Percentiles rank a stretch among this genome's conserved stretches.
Conservation (phyloP, 2,113 vertebrate genomes). For the Mobula birostris region DNA sequence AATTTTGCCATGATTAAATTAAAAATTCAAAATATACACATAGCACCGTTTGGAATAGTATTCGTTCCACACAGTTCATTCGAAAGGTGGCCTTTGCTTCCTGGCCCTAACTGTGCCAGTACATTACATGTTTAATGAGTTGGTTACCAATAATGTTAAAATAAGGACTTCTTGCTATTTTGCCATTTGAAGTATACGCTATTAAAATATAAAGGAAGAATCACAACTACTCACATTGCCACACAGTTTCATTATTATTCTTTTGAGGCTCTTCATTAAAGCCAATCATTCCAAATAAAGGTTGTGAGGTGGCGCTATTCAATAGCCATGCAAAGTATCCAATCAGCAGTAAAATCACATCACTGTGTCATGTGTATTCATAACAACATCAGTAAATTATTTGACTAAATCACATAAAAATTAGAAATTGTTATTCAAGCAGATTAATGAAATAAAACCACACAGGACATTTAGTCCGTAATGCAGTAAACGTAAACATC, state of each 20-base stretch:
- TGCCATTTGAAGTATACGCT: neutral
- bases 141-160: neutral
- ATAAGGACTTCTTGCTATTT: neutral
- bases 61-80: slow-evolving; percentile 19
- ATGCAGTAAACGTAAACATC: neutral
- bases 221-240: neutral
- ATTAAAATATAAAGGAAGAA: neutral
- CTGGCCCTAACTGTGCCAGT: neutral
- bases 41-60: slow-evolving; percentile 5
- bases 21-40: slow-evolving; percentile 31
- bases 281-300: neutral
- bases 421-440: neutral
- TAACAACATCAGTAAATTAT: neutral
- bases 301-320: neutral
- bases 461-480: neutral
- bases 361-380: neutral
- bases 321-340: neutral
- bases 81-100: neutral
- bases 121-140: neutral
- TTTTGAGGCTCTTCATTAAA: neutral
- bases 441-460: neutral
- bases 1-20: neutral
- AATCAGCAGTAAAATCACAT: neutral
- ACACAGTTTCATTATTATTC: neutral
- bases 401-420: neutral